Evolutionary conservation across 2,888 invertebrate species (phyloP).

Genomic region (Netelia inedita): DNA sequence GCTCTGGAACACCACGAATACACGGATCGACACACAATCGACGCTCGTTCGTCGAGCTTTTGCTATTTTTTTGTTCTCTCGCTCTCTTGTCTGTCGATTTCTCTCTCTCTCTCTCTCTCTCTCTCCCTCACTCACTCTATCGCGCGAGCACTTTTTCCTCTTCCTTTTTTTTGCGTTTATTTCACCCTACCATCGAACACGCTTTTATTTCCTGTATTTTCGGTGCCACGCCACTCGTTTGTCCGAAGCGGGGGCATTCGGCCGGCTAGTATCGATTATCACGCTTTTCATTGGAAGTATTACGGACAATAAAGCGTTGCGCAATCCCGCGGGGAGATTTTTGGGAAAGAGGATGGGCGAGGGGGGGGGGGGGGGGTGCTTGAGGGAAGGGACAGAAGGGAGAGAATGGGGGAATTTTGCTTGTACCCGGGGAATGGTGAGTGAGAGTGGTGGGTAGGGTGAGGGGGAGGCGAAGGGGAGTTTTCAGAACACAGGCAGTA

Average conservation of each 20-base stretch:
- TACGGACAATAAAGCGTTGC: slow-evolving; percentile 71
- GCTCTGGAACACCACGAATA: slow-evolving; percentile 57
- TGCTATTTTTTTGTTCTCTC: slow-evolving; percentile 26
- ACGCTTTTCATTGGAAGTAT: slow-evolving; percentile 71
- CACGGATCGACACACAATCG: slow-evolving; percentile 67
- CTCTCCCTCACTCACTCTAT: neutral
- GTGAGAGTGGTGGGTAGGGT: slow-evolving; percentile 22
- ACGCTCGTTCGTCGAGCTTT: slow-evolving; percentile 56
- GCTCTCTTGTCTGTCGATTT: slow-evolving; percentile 1
- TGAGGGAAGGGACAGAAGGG: neutral
- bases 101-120: slow-evolving; percentile 1
- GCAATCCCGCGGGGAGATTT: slow-evolving; percentile 57
- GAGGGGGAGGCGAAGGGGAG: slow-evolving; percentile 18
- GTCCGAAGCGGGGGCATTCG: slow-evolving; percentile 61
- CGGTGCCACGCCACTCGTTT: slow-evolving; percentile 63
- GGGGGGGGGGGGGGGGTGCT: slow-evolving; percentile 1
- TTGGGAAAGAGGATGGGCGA: neutral
- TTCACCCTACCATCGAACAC: slow-evolving; percentile 55
- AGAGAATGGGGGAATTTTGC: neutral
- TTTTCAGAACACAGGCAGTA: slow-evolving; percentile 28
- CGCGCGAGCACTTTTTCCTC: neutral
- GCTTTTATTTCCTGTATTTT: slow-evolving; percentile 65
- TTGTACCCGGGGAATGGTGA: slow-evolving; percentile 32
- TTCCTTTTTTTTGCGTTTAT: slow-evolving; percentile 58
- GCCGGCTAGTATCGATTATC: slow-evolving; percentile 70